Conservation (phyloP, 2,113 vertebrate species). For the Phocoena phocoena region DNA sequence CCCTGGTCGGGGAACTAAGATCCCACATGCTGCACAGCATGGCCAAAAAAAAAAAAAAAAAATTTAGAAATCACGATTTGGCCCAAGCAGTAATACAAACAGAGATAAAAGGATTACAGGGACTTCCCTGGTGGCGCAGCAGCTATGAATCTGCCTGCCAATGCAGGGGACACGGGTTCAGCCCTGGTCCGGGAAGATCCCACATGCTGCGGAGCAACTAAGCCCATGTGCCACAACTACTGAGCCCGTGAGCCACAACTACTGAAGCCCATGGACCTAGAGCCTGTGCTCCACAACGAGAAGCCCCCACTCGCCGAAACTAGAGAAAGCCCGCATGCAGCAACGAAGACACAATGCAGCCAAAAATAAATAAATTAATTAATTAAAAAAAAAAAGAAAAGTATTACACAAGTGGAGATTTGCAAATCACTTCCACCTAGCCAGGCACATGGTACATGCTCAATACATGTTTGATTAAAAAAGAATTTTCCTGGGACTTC, state of each 20-base stretch:
- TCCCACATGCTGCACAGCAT: neutral
- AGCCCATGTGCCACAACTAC: neutral
- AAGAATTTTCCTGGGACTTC: neutral
- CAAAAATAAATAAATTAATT: no score
- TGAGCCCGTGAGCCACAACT: neutral
- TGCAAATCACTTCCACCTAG: no score
- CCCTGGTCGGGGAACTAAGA: neutral
- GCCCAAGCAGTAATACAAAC: neutral
- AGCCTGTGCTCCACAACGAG: neutral
- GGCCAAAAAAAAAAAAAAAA: neutral
- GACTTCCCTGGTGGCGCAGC: neutral
- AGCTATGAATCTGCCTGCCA: neutral
- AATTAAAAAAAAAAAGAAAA: neutral
- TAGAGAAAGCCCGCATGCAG: neutral
- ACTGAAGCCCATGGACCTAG: neutral
- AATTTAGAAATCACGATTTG: neutral
- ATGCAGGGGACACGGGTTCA: neutral
- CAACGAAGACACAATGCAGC: neutral
- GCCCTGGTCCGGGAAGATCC: neutral
- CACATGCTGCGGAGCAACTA: neutral
- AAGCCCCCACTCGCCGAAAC: neutral
- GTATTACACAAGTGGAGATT: no score
- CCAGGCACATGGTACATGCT: no score
- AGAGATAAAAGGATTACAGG: neutral
- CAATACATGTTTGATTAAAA: no score